Percentiles rank a stretch among this genome's conserved stretches.
Evolutionary conservation across 2,797 vertebrate species (phyloP).

Genomic region (Sebastes itinus): DNA sequence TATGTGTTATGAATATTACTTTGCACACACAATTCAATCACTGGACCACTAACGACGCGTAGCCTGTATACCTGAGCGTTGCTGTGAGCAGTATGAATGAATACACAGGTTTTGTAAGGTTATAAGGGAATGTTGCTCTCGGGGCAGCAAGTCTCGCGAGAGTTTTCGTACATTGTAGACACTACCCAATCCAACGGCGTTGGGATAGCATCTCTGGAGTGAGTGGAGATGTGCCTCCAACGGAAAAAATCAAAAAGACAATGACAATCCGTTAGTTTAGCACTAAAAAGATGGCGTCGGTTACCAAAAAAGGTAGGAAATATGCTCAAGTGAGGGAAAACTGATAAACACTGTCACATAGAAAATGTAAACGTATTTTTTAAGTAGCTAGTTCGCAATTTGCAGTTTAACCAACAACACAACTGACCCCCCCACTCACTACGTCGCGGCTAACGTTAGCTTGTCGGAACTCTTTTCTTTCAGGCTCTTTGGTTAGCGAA

Average conservation of each 20-base stretch:
- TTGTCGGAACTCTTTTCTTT: neutral
- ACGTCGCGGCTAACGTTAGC: neutral
- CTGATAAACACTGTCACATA: accelerated
- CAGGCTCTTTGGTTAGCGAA: slow-evolving; percentile 40
- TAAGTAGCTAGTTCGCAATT: accelerated
- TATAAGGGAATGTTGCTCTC: too few species aligned
- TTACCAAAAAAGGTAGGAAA: accelerated
- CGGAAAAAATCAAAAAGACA: neutral
- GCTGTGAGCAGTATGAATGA: too few species aligned
- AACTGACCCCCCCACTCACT: accelerated
- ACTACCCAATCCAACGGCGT: accelerated
- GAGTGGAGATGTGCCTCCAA: neutral
- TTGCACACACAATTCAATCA: neutral
- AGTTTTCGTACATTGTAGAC: neutral
- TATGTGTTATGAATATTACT: too few species aligned
- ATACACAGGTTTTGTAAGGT: neutral
- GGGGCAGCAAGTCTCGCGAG: too few species aligned
- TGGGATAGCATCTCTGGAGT: slow-evolving; percentile 14
- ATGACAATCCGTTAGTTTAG: neutral
- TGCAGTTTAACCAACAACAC: accelerated
- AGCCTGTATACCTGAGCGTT: neutral
- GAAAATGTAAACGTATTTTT: neutral
- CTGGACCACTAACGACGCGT: neutral
- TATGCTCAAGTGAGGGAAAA: neutral
- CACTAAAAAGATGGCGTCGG: slow-evolving; percentile 35